Base-by-base conservation (phyloP, 2,113 vertebrate species). In the Halcyon senegalensis region DNA sequence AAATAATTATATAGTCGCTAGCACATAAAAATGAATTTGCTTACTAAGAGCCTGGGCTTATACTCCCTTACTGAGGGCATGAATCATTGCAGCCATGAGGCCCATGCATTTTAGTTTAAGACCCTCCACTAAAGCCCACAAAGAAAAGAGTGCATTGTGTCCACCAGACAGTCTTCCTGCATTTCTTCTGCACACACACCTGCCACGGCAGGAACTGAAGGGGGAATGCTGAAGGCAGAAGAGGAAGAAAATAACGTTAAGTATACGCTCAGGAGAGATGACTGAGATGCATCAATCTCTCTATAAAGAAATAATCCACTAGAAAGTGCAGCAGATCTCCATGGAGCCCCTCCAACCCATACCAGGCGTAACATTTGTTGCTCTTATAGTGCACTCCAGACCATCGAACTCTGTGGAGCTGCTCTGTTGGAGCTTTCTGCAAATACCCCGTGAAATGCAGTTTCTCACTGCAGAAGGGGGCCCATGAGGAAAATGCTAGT, bases 361-460 rank as follows among this genome's bases (percentile, higher is more conserved):
- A 53, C 6, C 13, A 73, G 80, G 62, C 66, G 84, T 94, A 88
- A 87, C 53, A 64, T 89, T 81, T 72, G 53, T 25, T 50, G 44
- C 55, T 79, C 62, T 64, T 62, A 16, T 19, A 37, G 84, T 18
- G 8, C 4, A 1, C 58, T 84, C 48, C 59, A 84, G 80, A 74
- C 69, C 0, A 0, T 46, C 21, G 51, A 74, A 84, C 76, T 84
- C 63, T 20, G 39, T 66, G 62, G 76, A 94, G 68, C 73, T 84
- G 62, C 69, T 92, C 76, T 93, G 83, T 48, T 44, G 62, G 46
- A 89, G 89, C 62, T 91, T 94, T 92, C 80, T 84, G 58, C 84
- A 87, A 95, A 93, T 87, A 87, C 77, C 31, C 88, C 63, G 6
- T 92, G 94, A 96, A 96, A 96, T 84, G 81, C 33, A 76, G 81